Percentiles rank a stretch among this genome's conserved stretches.
Conservation (phyloP, 1,140 invertebrate species). For the Drosophila bocki region DNA sequence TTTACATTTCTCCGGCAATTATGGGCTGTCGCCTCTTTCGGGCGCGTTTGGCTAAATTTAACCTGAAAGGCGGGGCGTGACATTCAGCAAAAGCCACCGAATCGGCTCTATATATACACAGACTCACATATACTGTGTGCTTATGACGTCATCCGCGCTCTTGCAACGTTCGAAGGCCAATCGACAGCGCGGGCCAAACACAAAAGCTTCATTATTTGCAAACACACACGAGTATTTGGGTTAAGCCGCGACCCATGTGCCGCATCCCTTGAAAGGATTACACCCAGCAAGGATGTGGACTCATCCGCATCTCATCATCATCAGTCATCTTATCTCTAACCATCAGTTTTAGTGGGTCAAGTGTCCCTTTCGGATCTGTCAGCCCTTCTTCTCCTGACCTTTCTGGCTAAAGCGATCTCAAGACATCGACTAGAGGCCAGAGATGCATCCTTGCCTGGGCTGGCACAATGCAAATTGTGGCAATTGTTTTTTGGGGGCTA, state of each 20-base stretch:
- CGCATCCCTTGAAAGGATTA: conserved; percentile 46
- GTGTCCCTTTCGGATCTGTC: conserved; percentile 18
- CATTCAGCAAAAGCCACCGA: conserved; percentile 40
- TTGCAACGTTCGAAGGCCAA: conserved; percentile 48
- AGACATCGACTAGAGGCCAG: conserved; percentile 23
- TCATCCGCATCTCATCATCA: conserved; percentile 24
- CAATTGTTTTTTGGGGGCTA: conserved; percentile 31
- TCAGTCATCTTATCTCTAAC: conserved; percentile 24
- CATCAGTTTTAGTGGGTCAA: conserved; percentile 50
- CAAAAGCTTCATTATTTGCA: conserved; percentile 53
- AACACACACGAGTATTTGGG: conserved; percentile 47
- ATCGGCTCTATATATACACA: conserved; percentile 13
- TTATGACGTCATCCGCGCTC: conserved; percentile 55
- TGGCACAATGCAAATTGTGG: conserved; percentile 39
- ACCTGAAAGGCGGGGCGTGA: conserved; percentile 40
- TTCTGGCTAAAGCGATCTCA: conserved; percentile 14
- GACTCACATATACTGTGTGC: neutral
- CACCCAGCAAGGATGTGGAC: conserved; percentile 32
- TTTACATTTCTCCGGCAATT: conserved; percentile 46
- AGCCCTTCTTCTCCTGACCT: conserved; percentile 17
- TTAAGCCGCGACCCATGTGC: conserved; percentile 29
- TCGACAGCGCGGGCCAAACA: conserved; percentile 28
- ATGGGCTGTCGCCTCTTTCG: conserved; percentile 40
- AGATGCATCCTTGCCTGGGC: conserved; percentile 15
- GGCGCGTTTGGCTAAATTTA: conserved; percentile 42